Evolutionary conservation across 2,888 invertebrate species (phyloP), one percentile per base, ranked within the genome.

Genomic region (Trissolcus japonicus): DNA sequence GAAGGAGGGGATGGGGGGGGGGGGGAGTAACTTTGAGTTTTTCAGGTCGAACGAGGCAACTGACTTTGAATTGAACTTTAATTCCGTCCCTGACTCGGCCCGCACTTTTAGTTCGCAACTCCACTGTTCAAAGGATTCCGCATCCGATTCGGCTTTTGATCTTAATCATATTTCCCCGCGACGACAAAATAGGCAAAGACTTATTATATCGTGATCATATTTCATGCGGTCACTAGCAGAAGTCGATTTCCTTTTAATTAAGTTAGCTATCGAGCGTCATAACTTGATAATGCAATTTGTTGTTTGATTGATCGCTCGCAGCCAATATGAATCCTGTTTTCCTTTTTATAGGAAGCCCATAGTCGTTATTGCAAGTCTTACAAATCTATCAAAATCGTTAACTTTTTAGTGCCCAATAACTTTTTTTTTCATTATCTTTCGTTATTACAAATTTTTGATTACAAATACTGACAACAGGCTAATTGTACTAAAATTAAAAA

Each of bases 51-150:
- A 48, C 53, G 56, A 67, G 59, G 55, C 68, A 50, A 63, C 48
- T 63, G 56, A 62, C 74, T 60, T 40, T 14, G 59, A 75, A 65
- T 65, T 69, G 59, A 69, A 65, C 75, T 68, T 69, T 75, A 69
- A 35, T 57, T 65, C 51, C 60, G 21, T 35, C 35, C 60, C 55
- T 65, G 63, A 51, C 65, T 55, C 69, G 54, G 48, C 63, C 50
- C 68, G 75, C 63, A 63, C 60, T 69, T 59, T 63, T 46, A 68
- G 63, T 69, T 62, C 29, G 25, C 50, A 68, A 63, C 63, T 53
- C n/a, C 51, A 21, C 53, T 53, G 51, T 48, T 74, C 62, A 74
- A 74, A 74, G 62, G 63, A 63, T 63, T 75, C 68, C n/a, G 11
- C 14, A 13, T 40, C n/a, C 55, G 17, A 68, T 35, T 54, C 29